phyloP scores from a whole-genome alignment of 2,797 vertebrate species.

The Anguilla pacifica region DNA sequence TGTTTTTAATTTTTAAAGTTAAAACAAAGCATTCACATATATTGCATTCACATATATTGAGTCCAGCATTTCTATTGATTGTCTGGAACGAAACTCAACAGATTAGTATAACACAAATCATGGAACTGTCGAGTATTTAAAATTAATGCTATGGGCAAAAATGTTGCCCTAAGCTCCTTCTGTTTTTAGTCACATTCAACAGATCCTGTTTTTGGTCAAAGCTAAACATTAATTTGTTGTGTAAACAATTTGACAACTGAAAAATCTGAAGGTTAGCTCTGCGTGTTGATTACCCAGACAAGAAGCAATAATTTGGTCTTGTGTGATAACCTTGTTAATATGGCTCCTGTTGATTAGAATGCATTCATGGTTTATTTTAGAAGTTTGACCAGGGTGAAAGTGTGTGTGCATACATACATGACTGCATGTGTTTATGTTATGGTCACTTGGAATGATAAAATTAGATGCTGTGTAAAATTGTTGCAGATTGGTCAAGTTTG shows the following conservation, averaged over 20 bases:
- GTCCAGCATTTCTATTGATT: neutral
- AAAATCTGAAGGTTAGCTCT: neutral
- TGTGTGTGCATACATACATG: neutral
- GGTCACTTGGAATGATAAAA: neutral
- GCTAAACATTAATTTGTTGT: conserved; percentile 1
- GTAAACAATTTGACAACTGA: neutral
- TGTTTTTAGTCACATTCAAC: neutral
- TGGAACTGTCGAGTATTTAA: neutral
- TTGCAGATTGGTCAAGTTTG: neutral
- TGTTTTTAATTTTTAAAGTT: no score
- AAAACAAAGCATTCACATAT: no score
- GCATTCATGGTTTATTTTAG: neutral
- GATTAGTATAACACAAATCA: neutral
- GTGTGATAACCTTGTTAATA: neutral
- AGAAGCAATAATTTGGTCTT: neutral
- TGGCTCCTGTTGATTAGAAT: neutral
- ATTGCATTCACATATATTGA: neutral
- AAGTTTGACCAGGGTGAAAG: neutral
- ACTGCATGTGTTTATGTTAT: neutral
- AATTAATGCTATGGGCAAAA: neutral
- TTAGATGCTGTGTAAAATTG: neutral
- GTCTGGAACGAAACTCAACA: neutral
- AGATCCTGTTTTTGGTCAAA: neutral
- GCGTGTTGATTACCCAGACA: conserved; percentile 10
- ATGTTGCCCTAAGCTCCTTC: neutral